Percentiles rank a stretch among this genome's conserved stretches.
Evolutionary conservation across 2,888 invertebrate species (phyloP).

Genomic region (Sepioteuthis lessoniana): DNA sequence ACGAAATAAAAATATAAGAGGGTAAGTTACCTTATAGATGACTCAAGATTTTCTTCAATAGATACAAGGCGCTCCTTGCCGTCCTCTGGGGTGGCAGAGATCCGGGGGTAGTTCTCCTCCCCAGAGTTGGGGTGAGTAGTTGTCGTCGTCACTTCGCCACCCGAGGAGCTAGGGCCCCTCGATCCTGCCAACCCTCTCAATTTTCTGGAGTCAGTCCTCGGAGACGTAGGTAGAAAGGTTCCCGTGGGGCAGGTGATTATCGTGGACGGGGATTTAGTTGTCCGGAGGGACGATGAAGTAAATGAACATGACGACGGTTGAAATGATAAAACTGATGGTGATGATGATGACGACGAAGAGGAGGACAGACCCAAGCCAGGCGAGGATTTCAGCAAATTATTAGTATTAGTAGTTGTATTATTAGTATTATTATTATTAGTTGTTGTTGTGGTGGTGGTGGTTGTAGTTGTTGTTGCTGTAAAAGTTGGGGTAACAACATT

Average conservation of each 20-base stretch:
- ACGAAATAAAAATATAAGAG: neutral
- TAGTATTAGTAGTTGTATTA: neutral
- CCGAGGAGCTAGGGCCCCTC: neutral
- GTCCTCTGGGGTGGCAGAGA: constrained; percentile 10
- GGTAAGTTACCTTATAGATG: constrained; percentile 24
- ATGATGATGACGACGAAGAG: neutral
- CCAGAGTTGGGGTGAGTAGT: constrained; percentile 36
- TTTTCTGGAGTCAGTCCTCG: constrained; percentile 37
- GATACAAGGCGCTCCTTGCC: constrained; percentile 36
- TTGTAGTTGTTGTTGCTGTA: neutral
- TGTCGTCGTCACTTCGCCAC: neutral
- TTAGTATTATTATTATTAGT: neutral
- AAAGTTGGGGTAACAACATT: neutral
- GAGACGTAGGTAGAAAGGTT: neutral
- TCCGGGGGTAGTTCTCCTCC: constrained; percentile 36
- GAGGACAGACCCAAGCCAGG: constrained; percentile 36
- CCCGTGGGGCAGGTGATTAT: neutral
- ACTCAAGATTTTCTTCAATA: constrained; percentile 40
- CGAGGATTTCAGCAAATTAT: constrained; percentile 36
- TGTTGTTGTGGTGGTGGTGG: neutral
- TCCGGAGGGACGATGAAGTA: constrained; percentile 25
- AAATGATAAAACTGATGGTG: neutral
- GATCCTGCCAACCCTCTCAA: constrained; percentile 38
- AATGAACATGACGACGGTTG: neutral
- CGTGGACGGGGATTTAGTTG: constrained; percentile 35